Evolutionary conservation across 2,797 vertebrate genomes (phyloP), one percentile per base, ranked within the genome.

Genomic region (Lemur catta): DNA sequence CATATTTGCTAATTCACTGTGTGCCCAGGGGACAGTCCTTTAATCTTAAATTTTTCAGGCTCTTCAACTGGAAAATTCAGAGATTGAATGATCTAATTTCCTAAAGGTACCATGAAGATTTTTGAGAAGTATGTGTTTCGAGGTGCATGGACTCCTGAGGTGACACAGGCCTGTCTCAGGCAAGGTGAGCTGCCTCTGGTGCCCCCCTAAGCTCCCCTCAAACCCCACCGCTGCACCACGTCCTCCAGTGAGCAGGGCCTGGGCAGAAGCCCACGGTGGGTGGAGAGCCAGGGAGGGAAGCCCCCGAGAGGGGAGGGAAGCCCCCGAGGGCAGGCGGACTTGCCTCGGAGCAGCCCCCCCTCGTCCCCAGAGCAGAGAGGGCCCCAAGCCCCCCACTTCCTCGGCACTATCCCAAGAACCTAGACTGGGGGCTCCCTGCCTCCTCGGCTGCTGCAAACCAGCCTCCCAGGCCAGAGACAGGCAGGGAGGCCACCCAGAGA

Each of bases 281-380:
- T 28, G 30, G 67, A 22, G 13, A 38, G 35, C 20, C 41, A 12
- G 38, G 14, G 18, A 13, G 9, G 7, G 28, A 17, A 38, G 38
- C 2, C 38, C 38, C n/a, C n/a, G n/a, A n/a, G n/a, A n/a, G n/a
- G n/a, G n/a, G n/a, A n/a, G n/a, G n/a, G n/a, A n/a, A n/a, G n/a
- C n/a, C 9, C 6, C 71, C 0, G 1, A 12, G 28, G 12, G 41
- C 6, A 20, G 61, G 26, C 24, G 52, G 55, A n/a, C 11, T 14
- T 3, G 12, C 6, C 10, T 48, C 35, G n/a, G 28, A 35, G n/a
- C 4, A 38, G n/a, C 38, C 18, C 12, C 18, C 18, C 55, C 81
- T 6, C 12, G 6, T 14, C 52, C 14, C 0, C 0, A 52, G 20
- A 33, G 18, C 4, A 22, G 22, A 48, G 43, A 22, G 11, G 26